Evolutionary conservation across 2,888 invertebrate species (phyloP).

Genomic region (Tipula confusa): DNA sequence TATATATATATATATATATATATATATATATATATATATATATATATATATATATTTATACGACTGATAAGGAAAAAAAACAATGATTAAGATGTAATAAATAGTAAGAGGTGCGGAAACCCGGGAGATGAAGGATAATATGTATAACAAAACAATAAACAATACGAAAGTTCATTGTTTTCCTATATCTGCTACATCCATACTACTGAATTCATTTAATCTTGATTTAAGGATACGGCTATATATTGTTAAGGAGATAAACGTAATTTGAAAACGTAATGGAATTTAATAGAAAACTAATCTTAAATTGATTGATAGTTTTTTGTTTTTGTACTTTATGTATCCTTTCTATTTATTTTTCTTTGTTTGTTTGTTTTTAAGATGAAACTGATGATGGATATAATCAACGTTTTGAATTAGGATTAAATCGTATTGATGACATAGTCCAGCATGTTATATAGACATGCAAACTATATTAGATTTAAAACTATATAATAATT

Average conservation of each 20-base stretch:
- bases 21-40: neutral
- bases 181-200: neutral
- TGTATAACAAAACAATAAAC: neutral
- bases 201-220: neutral
- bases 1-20: neutral
- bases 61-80: neutral
- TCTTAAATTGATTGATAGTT: conserved; percentile 25
- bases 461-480: neutral
- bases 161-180: neutral
- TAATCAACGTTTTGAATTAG: neutral
- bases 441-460: too few species aligned
- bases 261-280: conserved; percentile 1
- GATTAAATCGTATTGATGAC: neutral
- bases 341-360: too few species aligned
- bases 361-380: neutral
- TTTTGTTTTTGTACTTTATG: neutral
- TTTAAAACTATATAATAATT: neutral
- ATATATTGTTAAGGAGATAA: neutral
- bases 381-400: neutral
- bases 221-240: neutral
- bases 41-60: neutral
- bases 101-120: neutral
- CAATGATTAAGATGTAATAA: neutral
- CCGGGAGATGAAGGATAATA: neutral
- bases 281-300: neutral